Conservation (phyloP, 2,113 vertebrate genomes). For the Oceanodroma tethys region DNA sequence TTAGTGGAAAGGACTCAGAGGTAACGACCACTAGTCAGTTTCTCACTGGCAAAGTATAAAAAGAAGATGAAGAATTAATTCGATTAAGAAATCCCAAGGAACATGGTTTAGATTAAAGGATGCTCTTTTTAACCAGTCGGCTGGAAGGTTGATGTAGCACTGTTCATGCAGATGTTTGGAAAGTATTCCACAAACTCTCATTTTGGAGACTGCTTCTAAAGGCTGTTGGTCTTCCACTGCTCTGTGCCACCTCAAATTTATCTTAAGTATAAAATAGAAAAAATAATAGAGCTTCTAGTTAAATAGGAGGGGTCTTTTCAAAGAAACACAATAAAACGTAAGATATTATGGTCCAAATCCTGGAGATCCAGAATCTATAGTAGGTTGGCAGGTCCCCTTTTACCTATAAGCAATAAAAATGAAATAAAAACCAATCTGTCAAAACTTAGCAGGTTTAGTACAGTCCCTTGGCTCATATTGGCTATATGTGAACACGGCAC, state of each 20-base stretch:
- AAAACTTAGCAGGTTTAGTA: not conserved
- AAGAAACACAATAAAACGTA: not conserved
- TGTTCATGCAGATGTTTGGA: slow-evolving; percentile 48
- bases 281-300: not conserved
- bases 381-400: not conserved
- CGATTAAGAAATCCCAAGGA: not conserved
- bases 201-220: slow-evolving; percentile 48
- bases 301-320: not conserved
- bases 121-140: not conserved
- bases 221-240: not conserved
- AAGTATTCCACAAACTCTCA: not conserved
- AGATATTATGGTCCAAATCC: not conserved
- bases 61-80: not conserved
- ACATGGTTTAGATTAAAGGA: slow-evolving; percentile 44
- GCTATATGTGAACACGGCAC: not conserved
- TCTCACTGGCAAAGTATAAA: not conserved
- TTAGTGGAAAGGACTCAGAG: not conserved
- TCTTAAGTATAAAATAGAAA: not conserved
- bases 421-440: not conserved
- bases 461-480: not conserved
- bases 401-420: not conserved
- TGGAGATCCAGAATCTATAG: not conserved
- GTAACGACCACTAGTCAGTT: not conserved
- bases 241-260: not conserved
- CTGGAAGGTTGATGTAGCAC: slow-evolving; percentile 18